A percentile compares a stretch with the other conserved stretches of the same genome.
These are phyloP conservation scores for Caenorhabditis panamensis DNA, from an alignment of 2,888 invertebrate genomes.

Conservation along the genomic window DNA sequence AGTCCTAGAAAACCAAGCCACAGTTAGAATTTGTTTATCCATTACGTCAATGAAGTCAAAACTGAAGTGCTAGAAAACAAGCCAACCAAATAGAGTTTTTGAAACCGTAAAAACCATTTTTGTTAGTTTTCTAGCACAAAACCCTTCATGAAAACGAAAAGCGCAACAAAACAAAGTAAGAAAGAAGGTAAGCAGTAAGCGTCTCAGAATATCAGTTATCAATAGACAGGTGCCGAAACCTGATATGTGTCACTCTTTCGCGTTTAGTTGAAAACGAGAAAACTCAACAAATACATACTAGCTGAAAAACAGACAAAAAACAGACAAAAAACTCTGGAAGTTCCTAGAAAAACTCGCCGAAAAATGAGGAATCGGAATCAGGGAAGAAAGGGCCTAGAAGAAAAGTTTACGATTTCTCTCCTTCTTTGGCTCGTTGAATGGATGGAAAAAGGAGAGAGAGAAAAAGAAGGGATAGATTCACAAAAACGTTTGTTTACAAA, in stretches of 20 bases:
- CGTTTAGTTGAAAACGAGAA: too few species aligned
- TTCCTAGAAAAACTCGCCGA: constrained; percentile 4
- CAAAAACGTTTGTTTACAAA: neutral
- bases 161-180: neutral
- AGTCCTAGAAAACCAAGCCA: too few species aligned
- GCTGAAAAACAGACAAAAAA: constrained; percentile 2
- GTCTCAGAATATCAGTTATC: neutral
- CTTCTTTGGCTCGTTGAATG: neutral
- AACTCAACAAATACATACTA: neutral
- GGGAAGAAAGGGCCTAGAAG: neutral
- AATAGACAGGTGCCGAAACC: constrained; percentile 23
- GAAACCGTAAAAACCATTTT: neutral
- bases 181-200: neutral
- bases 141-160: neutral
- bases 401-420: neutral
- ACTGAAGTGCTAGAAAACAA: too few species aligned
- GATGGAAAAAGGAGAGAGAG: neutral
- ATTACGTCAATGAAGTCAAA: too few species aligned
- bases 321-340: neutral
- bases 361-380: too few species aligned
- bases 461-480: neutral
- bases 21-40: too few species aligned
- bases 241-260: constrained; percentile 40
- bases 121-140: neutral
- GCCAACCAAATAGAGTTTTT: too few species aligned